Conservation (phyloP, 2,888 invertebrate genomes). For the Gasteruption jaculator region DNA sequence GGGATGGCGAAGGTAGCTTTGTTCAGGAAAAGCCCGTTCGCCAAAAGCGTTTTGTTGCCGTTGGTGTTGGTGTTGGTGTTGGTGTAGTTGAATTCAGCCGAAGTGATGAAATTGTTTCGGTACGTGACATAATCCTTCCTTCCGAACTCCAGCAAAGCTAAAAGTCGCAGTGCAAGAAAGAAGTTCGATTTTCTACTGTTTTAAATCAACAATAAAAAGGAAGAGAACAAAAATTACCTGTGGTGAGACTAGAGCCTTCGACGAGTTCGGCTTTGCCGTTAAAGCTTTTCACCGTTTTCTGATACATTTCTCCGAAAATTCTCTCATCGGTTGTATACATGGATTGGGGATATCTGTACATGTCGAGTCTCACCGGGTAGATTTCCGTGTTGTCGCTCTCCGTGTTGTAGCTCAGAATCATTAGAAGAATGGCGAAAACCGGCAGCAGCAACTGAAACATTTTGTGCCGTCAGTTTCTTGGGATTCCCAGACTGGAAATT, state of each 20-base stretch:
- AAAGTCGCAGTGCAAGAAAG: too few relatives aligned
- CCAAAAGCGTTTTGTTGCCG: slow-evolving; percentile 17
- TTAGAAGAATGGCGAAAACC: slow-evolving; percentile 37
- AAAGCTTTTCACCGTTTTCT: slow-evolving; percentile 24
- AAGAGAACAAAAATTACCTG: slow-evolving; percentile 12
- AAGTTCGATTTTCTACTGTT: too few relatives aligned
- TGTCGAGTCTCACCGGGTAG: slow-evolving; percentile 41
- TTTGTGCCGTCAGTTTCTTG: too few relatives aligned
- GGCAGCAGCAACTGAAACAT: slow-evolving; percentile 42
- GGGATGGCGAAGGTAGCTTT: slow-evolving; percentile 57
- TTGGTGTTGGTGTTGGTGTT: slow-evolving; percentile 29
- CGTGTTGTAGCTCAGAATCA: slow-evolving; percentile 38
- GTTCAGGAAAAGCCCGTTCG: slow-evolving; percentile 54
- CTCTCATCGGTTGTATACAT: slow-evolving; percentile 33
- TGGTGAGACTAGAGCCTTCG: slow-evolving; percentile 10
- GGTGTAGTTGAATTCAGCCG: slow-evolving; percentile 51
- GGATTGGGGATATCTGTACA: slow-evolving; percentile 36
- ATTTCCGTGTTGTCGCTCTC: slow-evolving; percentile 25
- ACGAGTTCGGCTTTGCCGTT: slow-evolving; percentile 24
- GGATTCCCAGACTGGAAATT: too few relatives aligned
- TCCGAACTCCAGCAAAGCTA: slow-evolving; percentile 51
- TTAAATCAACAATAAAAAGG: slow-evolving; percentile 4
- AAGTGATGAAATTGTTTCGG: slow-evolving; percentile 53
- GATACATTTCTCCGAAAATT: slow-evolving; percentile 28
- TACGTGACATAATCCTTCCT: slow-evolving; percentile 48